These are phyloP conservation scores for Mesopsocus fuscifrons DNA, from an alignment of 2,888 invertebrate species.

Conservation along the genomic window DNA sequence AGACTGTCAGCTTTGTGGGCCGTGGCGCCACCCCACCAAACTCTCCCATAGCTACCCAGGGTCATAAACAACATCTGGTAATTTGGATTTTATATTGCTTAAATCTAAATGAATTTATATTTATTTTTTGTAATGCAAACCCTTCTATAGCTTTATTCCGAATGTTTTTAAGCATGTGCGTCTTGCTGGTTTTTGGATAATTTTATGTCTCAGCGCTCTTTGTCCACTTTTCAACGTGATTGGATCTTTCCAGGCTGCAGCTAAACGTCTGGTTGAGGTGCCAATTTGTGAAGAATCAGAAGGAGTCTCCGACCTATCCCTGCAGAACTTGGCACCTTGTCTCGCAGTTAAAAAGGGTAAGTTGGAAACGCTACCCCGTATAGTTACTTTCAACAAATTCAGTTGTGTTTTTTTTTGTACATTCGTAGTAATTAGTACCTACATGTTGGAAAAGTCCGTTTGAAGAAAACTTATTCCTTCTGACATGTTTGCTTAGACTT, in stretches of 20 bases:
- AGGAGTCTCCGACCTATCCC: constrained; percentile 33
- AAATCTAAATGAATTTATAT: constrained; percentile 1
- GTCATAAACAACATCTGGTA: background rate
- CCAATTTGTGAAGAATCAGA: constrained; percentile 45
- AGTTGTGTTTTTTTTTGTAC: too few species aligned
- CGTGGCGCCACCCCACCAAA: constrained; percentile 42
- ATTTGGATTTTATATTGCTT: constrained; percentile 6
- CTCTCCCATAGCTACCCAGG: constrained; percentile 29
- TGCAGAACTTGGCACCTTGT: background rate
- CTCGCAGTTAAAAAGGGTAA: background rate
- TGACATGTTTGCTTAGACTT: too few species aligned
- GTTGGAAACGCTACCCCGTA: constrained; percentile 6
- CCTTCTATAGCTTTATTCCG: too few species aligned
- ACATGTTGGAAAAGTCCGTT: too few species aligned
- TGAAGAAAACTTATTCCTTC: too few species aligned
- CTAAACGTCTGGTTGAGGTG: constrained; percentile 39
- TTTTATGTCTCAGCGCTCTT: background rate
- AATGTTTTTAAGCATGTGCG: too few species aligned
- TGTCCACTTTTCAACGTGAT: background rate
- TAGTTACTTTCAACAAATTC: too few species aligned
- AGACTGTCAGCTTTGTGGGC: constrained; percentile 59
- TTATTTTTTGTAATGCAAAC: too few species aligned
- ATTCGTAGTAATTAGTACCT: too few species aligned
- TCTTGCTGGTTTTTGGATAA: too few species aligned
- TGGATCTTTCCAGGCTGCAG: constrained; percentile 15